Evolutionary conservation across 2,888 invertebrate species (phyloP).

Genomic region (Heteromurus nitidus): DNA sequence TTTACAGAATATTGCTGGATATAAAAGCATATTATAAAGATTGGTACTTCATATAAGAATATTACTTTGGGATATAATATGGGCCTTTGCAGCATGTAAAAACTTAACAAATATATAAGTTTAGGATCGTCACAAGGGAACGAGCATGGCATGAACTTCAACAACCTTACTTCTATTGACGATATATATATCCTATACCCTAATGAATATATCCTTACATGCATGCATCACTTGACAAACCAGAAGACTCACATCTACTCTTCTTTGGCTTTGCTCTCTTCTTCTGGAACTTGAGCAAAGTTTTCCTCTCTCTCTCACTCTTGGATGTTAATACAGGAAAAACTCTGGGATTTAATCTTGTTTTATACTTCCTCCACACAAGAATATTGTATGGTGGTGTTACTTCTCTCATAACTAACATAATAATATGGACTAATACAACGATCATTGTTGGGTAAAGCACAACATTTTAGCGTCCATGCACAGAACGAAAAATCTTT

Average conservation of each 20-base stretch:
- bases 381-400: background rate
- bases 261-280: constrained; percentile 20
- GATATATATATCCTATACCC: too few species aligned
- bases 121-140: constrained; percentile 28
- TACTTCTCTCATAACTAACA: too few species aligned
- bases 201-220: constrained; percentile 6
- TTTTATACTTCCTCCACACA: background rate
- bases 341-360: background rate
- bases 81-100: too few species aligned
- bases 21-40: background rate
- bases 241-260: background rate
- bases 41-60: background rate
- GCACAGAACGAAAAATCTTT: too few species aligned
- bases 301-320: background rate
- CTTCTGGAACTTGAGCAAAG: constrained; percentile 40
- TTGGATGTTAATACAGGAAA: background rate
- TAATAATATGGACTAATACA: too few species aligned
- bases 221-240: constrained; percentile 33
- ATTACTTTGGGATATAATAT: too few species aligned
- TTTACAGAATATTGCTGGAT: constrained; percentile 13
- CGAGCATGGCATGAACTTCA: constrained; percentile 4
- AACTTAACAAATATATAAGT: constrained; percentile 7
- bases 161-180: background rate
- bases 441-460: too few species aligned
- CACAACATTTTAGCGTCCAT: too few species aligned